A percentile compares a stretch with the other conserved stretches of the same genome.
Conservation (phyloP, 2,113 vertebrate genomes). For the Bettongia penicillata region DNA sequence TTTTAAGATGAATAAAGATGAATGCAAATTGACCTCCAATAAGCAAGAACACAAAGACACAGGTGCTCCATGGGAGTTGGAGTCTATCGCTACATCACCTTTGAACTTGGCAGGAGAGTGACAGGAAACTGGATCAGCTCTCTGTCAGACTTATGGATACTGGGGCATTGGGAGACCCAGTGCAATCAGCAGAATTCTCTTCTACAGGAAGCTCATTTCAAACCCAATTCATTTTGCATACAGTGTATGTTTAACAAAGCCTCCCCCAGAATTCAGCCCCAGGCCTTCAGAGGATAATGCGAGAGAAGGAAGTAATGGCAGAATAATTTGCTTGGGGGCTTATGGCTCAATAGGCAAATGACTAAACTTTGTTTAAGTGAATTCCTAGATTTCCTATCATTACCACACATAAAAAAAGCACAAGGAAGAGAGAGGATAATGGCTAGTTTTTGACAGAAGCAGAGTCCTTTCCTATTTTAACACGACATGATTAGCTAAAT, state of each 20-base stretch:
- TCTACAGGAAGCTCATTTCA: constrained; percentile 1
- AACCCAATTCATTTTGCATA: constrained; percentile 15
- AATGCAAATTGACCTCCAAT: background rate
- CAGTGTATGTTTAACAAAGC: background rate
- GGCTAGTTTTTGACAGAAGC: background rate
- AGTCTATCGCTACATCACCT: background rate
- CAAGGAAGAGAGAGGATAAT: background rate
- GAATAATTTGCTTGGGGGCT: background rate
- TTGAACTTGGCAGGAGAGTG: background rate
- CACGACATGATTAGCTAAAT: background rate
- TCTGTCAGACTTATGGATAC: background rate
- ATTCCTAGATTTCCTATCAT: background rate
- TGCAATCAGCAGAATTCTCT: background rate
- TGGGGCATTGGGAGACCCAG: background rate
- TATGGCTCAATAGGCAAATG: background rate
- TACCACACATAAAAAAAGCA: background rate
- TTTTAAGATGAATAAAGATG: background rate
- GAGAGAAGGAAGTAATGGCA: background rate
- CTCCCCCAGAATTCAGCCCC: background rate
- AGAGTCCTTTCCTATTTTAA: background rate
- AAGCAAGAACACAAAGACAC: background rate
- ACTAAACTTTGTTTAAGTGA: background rate
- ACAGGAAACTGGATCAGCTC: background rate
- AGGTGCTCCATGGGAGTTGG: background rate
- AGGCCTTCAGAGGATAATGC: background rate